phyloP scores from a whole-genome alignment of 2,888 invertebrate species.

The Epiblema foenella region DNA sequence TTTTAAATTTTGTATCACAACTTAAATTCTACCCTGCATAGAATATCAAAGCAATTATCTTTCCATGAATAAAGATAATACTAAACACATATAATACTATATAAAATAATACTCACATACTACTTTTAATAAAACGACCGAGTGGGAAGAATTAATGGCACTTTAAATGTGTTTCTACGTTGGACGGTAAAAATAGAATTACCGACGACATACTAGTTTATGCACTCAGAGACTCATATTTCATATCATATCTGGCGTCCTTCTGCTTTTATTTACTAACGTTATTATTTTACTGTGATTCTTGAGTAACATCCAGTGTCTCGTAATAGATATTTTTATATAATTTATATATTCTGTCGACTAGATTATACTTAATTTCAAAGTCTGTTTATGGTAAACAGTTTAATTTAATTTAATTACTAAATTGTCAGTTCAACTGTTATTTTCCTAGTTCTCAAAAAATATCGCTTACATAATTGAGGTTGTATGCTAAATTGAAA shows the following conservation, averaged over 20 bases:
- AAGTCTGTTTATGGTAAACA: too few species aligned
- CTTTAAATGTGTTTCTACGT: slow-evolving; percentile 1
- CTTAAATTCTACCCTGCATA: too few species aligned
- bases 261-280: background rate
- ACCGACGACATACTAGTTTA: background rate
- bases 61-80: background rate
- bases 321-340: background rate
- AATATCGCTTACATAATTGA: too few species aligned
- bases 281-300: background rate
- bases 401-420: too few species aligned
- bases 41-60: background rate
- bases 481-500: too few species aligned
- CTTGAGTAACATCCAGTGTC: background rate
- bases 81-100: too few species aligned
- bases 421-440: too few species aligned
- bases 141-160: background rate
- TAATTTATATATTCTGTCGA: too few species aligned
- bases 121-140: background rate
- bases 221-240: background rate
- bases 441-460: too few species aligned
- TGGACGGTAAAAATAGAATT: background rate
- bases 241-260: slow-evolving; percentile 1
- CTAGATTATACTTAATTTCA: too few species aligned
- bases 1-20: too few species aligned
- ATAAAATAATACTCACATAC: background rate